These are phyloP conservation scores for Cichlasoma orientale DNA, from an alignment of 2,797 vertebrate species.

Conservation along the genomic window DNA sequence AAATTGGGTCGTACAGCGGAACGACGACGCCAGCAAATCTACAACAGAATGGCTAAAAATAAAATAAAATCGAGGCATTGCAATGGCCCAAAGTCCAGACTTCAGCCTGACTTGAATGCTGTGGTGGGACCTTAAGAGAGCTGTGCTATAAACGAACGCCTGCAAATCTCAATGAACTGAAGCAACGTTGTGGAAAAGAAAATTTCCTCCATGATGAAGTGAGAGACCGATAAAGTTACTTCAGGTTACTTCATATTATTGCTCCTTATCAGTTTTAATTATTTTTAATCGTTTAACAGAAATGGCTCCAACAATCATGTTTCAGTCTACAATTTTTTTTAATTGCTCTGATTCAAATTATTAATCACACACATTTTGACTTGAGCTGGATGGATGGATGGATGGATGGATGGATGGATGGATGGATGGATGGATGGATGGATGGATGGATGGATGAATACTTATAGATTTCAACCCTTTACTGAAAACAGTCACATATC, in stretches of 20 bases:
- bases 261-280: too few relatives aligned
- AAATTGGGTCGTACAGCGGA: neutral
- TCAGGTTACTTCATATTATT: neutral
- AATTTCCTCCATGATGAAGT: too few relatives aligned
- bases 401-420: too few relatives aligned
- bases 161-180: neutral
- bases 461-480: neutral
- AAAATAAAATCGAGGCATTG: fast-evolving
- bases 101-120: too few relatives aligned
- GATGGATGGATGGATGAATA: neutral
- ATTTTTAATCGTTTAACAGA: neutral
- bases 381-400: neutral
- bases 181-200: too few relatives aligned
- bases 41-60: neutral
- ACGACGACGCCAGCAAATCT: neutral
- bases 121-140: too few relatives aligned
- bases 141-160: neutral
- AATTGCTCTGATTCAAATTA: neutral
- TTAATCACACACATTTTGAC: neutral
- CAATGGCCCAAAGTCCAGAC: neutral
- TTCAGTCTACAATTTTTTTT: neutral
- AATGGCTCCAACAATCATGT: too few relatives aligned
- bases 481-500: neutral
- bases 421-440: neutral
- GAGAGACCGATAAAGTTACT: neutral